A percentile compares a stretch with the other conserved stretches of the same genome.
Evolutionary conservation across 2,113 vertebrate genomes (phyloP).

Genomic region (Lasiurus borealis): DNA sequence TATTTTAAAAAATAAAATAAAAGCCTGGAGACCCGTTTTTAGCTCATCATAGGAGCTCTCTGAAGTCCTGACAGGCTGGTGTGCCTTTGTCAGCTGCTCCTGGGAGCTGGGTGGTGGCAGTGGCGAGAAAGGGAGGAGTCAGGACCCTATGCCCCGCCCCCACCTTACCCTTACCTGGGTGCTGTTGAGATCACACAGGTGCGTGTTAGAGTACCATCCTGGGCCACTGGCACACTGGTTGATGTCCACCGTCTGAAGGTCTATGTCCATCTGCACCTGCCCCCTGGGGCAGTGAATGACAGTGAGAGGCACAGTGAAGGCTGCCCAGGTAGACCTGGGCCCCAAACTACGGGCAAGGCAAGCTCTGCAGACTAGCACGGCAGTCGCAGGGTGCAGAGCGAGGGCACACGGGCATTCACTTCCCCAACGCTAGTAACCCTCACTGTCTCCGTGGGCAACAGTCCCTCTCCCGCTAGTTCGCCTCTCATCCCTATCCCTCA

Average conservation of each 20-base stretch:
- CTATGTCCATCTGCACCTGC: slow-evolving; percentile 93
- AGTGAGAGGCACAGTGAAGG: slow-evolving; percentile 15
- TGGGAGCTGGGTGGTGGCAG: background rate
- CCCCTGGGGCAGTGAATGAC: slow-evolving; percentile 88
- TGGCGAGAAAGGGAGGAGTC: background rate
- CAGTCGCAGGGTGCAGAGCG: no score
- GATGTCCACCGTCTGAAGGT: slow-evolving; percentile 92
- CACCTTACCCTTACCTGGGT: slow-evolving; percentile 91
- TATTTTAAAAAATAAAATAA: background rate
- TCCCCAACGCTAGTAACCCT: background rate
- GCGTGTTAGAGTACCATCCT: slow-evolving; percentile 94
- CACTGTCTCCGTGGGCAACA: background rate
- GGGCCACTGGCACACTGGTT: slow-evolving; percentile 92
- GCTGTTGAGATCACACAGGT: slow-evolving; percentile 96
- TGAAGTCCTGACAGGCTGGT: background rate
- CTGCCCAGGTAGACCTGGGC: background rate
- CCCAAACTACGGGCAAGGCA: background rate
- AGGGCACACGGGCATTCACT: background rate
- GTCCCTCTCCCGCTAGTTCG: no score
- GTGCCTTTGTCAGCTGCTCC: background rate
- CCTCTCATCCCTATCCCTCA: background rate
- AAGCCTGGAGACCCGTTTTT: background rate
- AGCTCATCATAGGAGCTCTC: background rate
- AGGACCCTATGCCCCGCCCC: background rate
- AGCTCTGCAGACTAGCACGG: background rate